phyloP scores from a whole-genome alignment of 2,113 vertebrate species.

The Pangasianodon gigas region DNA sequence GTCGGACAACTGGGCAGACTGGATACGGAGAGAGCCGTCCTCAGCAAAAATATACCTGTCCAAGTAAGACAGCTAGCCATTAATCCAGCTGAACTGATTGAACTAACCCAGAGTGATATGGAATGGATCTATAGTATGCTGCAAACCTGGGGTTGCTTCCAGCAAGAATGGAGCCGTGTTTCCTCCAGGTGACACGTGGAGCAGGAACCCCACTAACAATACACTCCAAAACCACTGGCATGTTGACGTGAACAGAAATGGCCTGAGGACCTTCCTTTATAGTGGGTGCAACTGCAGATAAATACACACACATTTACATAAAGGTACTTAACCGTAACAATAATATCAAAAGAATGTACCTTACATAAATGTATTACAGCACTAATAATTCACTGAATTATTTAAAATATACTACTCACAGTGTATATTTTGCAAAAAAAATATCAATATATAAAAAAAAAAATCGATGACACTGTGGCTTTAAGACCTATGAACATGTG shows the following conservation, averaged over 20 bases:
- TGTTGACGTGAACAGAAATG: conserved; percentile 72
- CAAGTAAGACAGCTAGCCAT: background rate
- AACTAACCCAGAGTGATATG: background rate
- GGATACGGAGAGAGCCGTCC: conserved; percentile 85
- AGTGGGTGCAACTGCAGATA: conserved; percentile 80
- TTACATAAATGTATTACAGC: background rate
- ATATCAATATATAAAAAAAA: background rate
- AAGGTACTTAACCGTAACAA: background rate
- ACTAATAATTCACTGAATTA: background rate
- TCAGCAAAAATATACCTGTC: conserved; percentile 79
- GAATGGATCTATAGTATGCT: background rate
- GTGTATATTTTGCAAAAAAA: background rate
- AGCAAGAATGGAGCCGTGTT: conserved; percentile 83
- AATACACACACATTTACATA: background rate
- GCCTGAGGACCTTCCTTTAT: conserved; percentile 77
- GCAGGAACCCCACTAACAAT: conserved; percentile 80
- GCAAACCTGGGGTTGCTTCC: conserved; percentile 72
- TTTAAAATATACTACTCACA: background rate
- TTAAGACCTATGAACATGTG: background rate
- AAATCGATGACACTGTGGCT: too few relatives aligned
- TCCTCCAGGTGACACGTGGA: conserved; percentile 91
- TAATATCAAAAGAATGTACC: background rate
- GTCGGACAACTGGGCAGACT: conserved; percentile 80
- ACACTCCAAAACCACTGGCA: conserved; percentile 81
- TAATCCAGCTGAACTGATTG: background rate